Evolutionary conservation across 2,888 invertebrate species (phyloP).

Genomic region (Eretmocerus hayati): DNA sequence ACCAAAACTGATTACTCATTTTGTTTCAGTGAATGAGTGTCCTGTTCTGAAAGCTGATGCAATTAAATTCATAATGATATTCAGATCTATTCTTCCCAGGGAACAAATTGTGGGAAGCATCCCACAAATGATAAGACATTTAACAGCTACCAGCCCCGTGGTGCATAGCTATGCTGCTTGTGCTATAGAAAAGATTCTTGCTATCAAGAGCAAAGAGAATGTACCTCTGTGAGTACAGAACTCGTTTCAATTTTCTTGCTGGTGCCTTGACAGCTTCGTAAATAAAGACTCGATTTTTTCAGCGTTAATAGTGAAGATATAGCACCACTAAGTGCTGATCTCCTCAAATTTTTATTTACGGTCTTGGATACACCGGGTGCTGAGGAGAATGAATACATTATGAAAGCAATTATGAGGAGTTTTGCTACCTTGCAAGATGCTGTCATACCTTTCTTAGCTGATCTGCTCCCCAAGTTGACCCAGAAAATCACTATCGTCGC

Average conservation of each 20-base stretch:
- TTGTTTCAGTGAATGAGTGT: slow-evolving; percentile 67
- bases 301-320: slow-evolving; percentile 59
- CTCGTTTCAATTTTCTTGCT: no score
- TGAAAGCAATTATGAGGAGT: slow-evolving; percentile 94
- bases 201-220: slow-evolving; percentile 60
- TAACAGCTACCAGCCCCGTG: slow-evolving; percentile 72
- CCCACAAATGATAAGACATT: slow-evolving; percentile 71
- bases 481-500: slow-evolving; percentile 75
- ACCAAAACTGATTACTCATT: not conserved
- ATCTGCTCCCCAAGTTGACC: slow-evolving; percentile 78
- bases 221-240: slow-evolving; percentile 50
- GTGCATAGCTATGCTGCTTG: slow-evolving; percentile 94
- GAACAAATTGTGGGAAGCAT: slow-evolving; percentile 69
- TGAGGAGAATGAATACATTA: slow-evolving; percentile 93
- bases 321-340: slow-evolving; percentile 58
- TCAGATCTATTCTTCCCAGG: slow-evolving; percentile 80
- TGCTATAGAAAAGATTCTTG: slow-evolving; percentile 79
- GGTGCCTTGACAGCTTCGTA: no score
- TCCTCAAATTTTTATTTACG: slow-evolving; percentile 71
- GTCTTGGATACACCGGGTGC: slow-evolving; percentile 67
- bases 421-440: slow-evolving; percentile 75
- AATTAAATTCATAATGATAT: slow-evolving; percentile 93
- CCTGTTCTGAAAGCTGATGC: slow-evolving; percentile 95
- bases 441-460: slow-evolving; percentile 71
- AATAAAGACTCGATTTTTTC: slow-evolving; percentile 28